Base-by-base conservation (phyloP, 2,888 invertebrate genomes). In the Hyposoter dolosus region DNA sequence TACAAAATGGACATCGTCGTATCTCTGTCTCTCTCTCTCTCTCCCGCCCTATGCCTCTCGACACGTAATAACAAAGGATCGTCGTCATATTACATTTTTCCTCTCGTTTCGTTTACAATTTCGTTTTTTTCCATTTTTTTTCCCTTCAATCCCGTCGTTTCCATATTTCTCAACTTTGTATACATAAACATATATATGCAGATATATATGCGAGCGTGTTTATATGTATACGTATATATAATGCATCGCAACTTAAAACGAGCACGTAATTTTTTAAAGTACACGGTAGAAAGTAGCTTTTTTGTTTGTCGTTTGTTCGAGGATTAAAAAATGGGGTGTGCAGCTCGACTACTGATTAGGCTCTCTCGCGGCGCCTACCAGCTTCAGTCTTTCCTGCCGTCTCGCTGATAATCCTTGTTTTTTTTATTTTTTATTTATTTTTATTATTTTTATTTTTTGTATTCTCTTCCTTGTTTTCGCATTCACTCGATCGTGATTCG, bases 1-100 rank as follows among this genome's bases (percentile, higher is more conserved):
- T 94, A 93, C 91, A 93, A 94, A 94, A 93, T 93, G 92, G 93
- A 92, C 92, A 92, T 90, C 86, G 89, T 89, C 83, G 75, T 40
- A 76, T 71, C 12, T 60, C 15, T 77, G 40, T 86, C 66, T 86
- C 71, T 82, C 66, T 84, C 19, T 75, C 69, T 82, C 80, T 87
- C 84, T 86, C 82, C 50, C 60, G 12, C 43, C 66, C 66, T 63
- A 69, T 47, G 47, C 35, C 65, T n/a, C 35, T 65, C 72, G 63
- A 66, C 65, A 69, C 65, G 40, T 53, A 28, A 84, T 68, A 50
- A 60, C 43, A 82, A 74, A 66, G 76, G 63, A 81, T 80, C 74
- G 69, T 76, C 63, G 69, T 60, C 43, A 81, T 78, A 47, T 84
- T 76, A 53, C 69, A 28, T 63, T 68, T 72, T 82, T 86, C 69